Percentiles rank a stretch among this genome's conserved stretches.
phyloP scores from a whole-genome alignment of 2,888 invertebrate species.

The Drosophila yooni region DNA sequence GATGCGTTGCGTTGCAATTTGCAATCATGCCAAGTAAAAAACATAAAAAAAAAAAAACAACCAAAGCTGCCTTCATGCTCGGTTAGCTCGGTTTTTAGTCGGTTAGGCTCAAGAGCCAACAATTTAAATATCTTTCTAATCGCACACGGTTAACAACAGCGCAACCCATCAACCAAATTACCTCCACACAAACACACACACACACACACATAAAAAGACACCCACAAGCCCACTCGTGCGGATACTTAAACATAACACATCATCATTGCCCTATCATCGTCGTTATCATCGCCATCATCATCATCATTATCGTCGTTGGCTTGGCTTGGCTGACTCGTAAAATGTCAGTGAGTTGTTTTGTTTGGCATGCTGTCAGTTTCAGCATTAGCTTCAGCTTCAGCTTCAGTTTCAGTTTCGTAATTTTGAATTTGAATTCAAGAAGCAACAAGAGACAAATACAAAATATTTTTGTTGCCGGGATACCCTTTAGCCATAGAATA shows the following conservation, averaged over 20 bases:
- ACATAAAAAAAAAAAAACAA: conserved; percentile 2
- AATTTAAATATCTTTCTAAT: conserved; percentile 55
- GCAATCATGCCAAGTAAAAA: conserved; percentile 76
- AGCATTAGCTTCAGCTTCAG: conserved; percentile 6
- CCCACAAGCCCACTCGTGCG: not conserved
- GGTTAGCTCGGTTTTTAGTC: conserved; percentile 55
- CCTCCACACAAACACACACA: conserved; percentile 4
- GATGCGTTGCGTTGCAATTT: conserved; percentile 43
- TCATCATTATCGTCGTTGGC: conserved; percentile 33
- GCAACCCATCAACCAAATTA: conserved; percentile 15
- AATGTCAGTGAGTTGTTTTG: conserved; percentile 45
- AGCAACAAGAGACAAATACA: conserved; percentile 16
- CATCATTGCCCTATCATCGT: conserved; percentile 33
- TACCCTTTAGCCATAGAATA: conserved; percentile 9
- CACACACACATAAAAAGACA: not conserved
- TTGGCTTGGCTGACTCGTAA: conserved; percentile 42
- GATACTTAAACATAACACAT: conserved; percentile 29
- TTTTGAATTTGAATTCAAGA: conserved; percentile 65
- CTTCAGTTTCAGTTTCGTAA: conserved; percentile 32
- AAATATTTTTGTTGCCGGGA: not conserved
- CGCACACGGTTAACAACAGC: conserved; percentile 44
- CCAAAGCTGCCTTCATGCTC: conserved; percentile 76
- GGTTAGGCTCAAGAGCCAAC: conserved; percentile 38
- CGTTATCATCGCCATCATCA: conserved; percentile 35
- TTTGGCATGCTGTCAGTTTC: conserved; percentile 42